Conservation (phyloP, 2,113 vertebrate species). For the Cochlearius cochlearius region DNA sequence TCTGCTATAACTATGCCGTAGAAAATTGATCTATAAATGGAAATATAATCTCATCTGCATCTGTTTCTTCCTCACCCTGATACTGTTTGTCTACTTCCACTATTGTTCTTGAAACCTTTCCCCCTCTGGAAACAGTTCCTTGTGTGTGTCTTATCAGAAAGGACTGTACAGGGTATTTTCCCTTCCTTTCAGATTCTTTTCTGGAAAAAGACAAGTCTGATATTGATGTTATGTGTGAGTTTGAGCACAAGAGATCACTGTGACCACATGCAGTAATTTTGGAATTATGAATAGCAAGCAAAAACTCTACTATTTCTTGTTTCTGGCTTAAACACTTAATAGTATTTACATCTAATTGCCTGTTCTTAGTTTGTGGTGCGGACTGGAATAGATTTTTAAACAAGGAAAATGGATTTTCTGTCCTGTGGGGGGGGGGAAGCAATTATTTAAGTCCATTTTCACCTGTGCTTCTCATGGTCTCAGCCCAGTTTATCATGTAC, state of each 20-base stretch:
- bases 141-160: neutral
- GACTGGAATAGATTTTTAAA: neutral
- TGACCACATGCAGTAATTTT: neutral
- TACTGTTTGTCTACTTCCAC: neutral
- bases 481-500: neutral
- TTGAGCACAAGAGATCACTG: neutral
- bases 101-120: neutral
- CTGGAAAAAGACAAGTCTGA: neutral
- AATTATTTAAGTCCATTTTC: neutral
- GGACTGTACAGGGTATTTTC: neutral
- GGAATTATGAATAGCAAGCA: neutral
- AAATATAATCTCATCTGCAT: neutral
- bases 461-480: neutral
- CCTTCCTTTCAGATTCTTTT: neutral
- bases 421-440: neutral
- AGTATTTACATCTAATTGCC: neutral
- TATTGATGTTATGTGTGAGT: neutral
- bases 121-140: neutral
- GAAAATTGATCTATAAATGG: neutral
- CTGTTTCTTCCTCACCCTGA: neutral
- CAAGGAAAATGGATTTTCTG: neutral
- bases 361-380: neutral
- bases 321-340: neutral
- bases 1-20: rapidly evolving
- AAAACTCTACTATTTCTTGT: neutral